These are phyloP conservation scores for Oryctes rhinoceros DNA, from an alignment of 1,140 invertebrate species.

Conservation along the genomic window DNA sequence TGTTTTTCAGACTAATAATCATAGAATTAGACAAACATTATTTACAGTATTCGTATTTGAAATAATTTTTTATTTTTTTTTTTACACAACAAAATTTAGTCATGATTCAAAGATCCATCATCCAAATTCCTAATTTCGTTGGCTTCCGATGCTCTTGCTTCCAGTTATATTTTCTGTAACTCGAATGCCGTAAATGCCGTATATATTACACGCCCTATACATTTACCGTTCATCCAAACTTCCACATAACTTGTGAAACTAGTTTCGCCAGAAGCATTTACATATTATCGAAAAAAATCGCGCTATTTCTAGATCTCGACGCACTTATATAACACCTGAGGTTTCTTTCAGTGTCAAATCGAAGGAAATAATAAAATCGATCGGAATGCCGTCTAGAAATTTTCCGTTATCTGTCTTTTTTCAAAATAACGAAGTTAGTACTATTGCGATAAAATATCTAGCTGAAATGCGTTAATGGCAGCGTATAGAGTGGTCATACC, in stretches of 20 bases:
- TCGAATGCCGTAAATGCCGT: background rate
- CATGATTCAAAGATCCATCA: no score
- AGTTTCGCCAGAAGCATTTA: background rate
- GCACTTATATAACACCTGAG: background rate
- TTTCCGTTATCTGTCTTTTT: background rate
- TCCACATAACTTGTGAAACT: conserved; percentile 31
- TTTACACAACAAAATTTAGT: no score
- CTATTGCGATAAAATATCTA: background rate
- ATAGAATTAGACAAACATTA: no score
- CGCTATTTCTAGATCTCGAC: background rate
- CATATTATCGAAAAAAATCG: background rate
- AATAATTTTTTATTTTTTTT: no score
- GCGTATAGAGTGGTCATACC: no score
- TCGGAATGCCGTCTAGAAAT: background rate
- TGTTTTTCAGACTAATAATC: no score
- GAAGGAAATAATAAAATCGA: background rate
- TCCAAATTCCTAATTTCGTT: no score
- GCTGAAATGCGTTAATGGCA: no score
- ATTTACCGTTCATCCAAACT: background rate
- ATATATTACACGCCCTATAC: background rate
- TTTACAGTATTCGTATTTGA: no score
- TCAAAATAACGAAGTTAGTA: background rate
- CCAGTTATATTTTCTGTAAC: background rate
- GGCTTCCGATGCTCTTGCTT: no score
- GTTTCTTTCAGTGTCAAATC: background rate